These are phyloP conservation scores for Hippocampus zosterae DNA, from an alignment of 2,113 vertebrate species.

Conservation along the genomic window DNA sequence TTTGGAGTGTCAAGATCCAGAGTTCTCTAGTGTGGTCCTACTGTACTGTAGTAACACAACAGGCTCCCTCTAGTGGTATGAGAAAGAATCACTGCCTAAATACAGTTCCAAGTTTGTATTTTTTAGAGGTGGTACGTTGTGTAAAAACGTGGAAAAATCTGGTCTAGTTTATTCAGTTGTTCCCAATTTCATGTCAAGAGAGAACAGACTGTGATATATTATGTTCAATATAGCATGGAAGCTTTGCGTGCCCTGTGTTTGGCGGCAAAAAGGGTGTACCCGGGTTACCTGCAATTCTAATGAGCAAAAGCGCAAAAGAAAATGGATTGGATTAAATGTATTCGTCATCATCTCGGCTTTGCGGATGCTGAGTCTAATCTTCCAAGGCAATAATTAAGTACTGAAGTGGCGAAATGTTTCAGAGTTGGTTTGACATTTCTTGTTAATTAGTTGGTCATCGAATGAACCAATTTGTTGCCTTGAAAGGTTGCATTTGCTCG, in stretches of 20 bases:
- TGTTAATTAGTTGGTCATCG: not conserved
- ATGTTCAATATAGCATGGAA: not conserved
- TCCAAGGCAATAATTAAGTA: conserved; percentile 6
- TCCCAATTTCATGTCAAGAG: not conserved
- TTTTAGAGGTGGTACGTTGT: not conserved
- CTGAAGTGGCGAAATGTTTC: not conserved
- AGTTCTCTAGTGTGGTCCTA: no score
- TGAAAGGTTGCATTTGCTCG: not conserved
- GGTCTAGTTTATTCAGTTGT: not conserved
- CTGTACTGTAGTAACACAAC: no score
- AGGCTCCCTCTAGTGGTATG: not conserved
- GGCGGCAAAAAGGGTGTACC: not conserved
- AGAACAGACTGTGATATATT: not conserved
- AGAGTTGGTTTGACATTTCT: conserved; percentile 7
- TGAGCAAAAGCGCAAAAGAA: not conserved
- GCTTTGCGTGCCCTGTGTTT: not conserved
- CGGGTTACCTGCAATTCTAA: not conserved
- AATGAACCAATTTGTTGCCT: not conserved
- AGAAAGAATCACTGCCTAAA: not conserved
- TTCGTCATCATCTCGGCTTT: not conserved
- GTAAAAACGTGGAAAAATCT: not conserved
- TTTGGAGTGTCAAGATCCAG: no score
- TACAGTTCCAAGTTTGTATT: no score
- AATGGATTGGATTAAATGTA: not conserved
- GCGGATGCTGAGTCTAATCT: conserved; percentile 1